A percentile compares a stretch with the other conserved stretches of the same genome.
Conservation (phyloP, 1,140 invertebrate species). For the Epicauta chinensis region DNA sequence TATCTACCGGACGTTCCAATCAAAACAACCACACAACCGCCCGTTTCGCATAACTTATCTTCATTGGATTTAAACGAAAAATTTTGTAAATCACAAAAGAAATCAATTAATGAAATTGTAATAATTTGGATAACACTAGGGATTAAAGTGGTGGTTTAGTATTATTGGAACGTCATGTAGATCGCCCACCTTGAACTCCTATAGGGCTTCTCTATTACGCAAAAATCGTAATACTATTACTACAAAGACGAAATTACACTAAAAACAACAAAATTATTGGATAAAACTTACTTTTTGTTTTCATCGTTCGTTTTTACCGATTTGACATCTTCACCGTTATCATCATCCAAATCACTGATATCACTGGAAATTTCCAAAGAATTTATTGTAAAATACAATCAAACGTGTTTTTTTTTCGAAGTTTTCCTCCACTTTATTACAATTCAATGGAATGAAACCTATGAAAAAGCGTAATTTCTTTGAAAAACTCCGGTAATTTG, state of each 20-base stretch:
- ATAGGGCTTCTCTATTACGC: slow-evolving; percentile 27
- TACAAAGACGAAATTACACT: neutral
- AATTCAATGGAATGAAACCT: neutral
- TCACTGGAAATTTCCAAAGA: slow-evolving; percentile 42
- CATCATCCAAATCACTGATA: slow-evolving; percentile 52
- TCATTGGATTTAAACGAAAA: too few relatives aligned
- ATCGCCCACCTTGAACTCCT: slow-evolving; percentile 29
- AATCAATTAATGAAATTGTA: too few relatives aligned
- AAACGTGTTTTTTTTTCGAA: too few relatives aligned
- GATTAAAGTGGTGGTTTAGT: too few relatives aligned
- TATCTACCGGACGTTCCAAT: too few relatives aligned
- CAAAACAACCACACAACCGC: too few relatives aligned
- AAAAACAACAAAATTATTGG: neutral
- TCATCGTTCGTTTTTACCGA: slow-evolving; percentile 56
- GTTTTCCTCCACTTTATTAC: too few relatives aligned
- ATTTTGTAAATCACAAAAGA: too few relatives aligned
- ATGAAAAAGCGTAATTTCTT: too few relatives aligned
- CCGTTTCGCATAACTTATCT: neutral
- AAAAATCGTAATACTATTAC: slow-evolving; percentile 4
- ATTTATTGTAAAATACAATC: neutral
- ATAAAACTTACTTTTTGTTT: slow-evolving; percentile 59
- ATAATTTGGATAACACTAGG: too few relatives aligned
- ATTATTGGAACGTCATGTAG: too few relatives aligned
- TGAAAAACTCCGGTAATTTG: neutral
- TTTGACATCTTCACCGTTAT: slow-evolving; percentile 54